Base-by-base conservation (phyloP, 2,888 invertebrate species). In the Rugalucina vietnamica region DNA sequence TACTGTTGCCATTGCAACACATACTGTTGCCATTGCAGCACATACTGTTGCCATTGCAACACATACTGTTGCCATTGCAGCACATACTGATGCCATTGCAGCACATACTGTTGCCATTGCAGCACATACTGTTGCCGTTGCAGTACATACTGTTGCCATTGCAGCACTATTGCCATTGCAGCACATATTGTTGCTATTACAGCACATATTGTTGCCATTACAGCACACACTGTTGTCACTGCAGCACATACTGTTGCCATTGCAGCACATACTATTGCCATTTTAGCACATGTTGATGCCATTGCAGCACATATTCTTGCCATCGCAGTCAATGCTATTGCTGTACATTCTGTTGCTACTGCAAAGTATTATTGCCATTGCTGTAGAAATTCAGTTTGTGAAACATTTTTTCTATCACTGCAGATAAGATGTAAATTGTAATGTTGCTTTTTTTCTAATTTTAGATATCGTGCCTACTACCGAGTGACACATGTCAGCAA, bases 401-500 rank as follows among this genome's bases (percentile, higher is more conserved):
- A 43, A n/a, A n/a, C n/a, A n/a, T n/a, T 43, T 8, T 43, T 43
- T 8, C 43, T 18, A 43, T 43, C 18, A 18, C 43, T 43, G 43
- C 43, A 12, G 43, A 12, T 43, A 8, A 12, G 18, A 8, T 12
- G 43, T 43, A 43, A 43, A 18, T 12, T 8, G 43, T n/a, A n/a
- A n/a, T n/a, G n/a, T n/a, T n/a, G n/a, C n/a, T n/a, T n/a, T 72
- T 43, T 84, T 1, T 78, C 60, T 86, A 24, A n/a, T 96, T 96
- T 50, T 96, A 98, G 98, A 95, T 98, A 98, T 95, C 98, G 98
- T 95, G 97, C 98, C 2, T 97, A 97, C 93, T 98, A 97, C 93
- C 97, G 97, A 95, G 97, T 98, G 79, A 96, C 97, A 87, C 86
- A 89, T 24, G 86, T 89, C 37, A 90, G 91, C 18, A 76, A 85